phyloP scores from a whole-genome alignment of 2,113 vertebrate genomes.

The Tauraco erythrolophus region DNA sequence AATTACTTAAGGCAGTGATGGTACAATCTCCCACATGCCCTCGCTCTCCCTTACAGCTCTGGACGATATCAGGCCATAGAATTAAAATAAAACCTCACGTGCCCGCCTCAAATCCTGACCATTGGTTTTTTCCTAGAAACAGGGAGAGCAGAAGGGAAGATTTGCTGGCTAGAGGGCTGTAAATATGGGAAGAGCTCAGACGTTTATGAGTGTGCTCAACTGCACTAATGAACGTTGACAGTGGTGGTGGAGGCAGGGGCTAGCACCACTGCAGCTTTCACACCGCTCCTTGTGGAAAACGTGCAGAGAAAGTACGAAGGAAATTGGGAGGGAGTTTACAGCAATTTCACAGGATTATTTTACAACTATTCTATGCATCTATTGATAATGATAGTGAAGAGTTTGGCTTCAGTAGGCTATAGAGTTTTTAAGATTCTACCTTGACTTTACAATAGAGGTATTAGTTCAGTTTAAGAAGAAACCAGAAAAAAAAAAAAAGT shows the following conservation, averaged over 20 bases:
- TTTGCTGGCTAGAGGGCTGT: background rate
- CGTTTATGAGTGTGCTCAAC: background rate
- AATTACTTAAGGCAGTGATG: slow-evolving; percentile 12
- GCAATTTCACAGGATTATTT: background rate
- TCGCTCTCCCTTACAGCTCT: background rate
- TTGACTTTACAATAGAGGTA: background rate
- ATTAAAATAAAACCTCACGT: background rate
- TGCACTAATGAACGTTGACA: slow-evolving; percentile 12
- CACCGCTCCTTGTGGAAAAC: background rate
- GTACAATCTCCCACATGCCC: background rate
- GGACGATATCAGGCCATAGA: background rate
- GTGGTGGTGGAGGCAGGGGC: background rate
- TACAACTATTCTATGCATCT: background rate
- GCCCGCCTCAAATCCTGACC: background rate
- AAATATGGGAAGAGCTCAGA: slow-evolving; percentile 19
- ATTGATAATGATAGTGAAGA: background rate
- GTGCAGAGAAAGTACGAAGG: background rate
- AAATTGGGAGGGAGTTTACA: background rate
- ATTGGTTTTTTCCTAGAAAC: background rate
- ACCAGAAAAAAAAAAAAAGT: background rate
- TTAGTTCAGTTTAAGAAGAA: background rate
- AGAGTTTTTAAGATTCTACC: background rate
- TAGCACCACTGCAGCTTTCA: background rate
- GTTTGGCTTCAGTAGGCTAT: background rate
- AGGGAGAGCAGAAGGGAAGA: background rate